phyloP scores from a whole-genome alignment of 1,140 invertebrate species.

The Drosophila bifasciata region DNA sequence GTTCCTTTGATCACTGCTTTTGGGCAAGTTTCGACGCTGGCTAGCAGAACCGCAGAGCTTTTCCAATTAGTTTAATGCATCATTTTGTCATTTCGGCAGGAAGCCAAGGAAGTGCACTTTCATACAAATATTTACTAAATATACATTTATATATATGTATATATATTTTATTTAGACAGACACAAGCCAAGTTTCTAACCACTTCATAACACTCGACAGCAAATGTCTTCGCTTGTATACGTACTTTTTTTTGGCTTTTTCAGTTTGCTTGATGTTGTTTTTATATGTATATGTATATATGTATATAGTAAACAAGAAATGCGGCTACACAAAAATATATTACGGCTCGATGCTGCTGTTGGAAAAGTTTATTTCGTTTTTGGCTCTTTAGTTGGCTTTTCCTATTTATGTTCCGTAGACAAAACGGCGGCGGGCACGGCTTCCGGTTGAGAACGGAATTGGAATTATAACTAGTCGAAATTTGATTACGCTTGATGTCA shows the following conservation, averaged over 20 bases:
- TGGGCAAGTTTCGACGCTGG: constrained; percentile 14
- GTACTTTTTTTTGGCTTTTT: constrained; percentile 20
- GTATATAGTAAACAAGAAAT: constrained; percentile 33
- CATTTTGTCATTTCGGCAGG: constrained; percentile 65
- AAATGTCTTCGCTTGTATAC: constrained; percentile 33
- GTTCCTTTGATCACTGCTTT: constrained; percentile 19
- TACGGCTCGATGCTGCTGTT: constrained; percentile 14
- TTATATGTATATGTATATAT: too few relatives aligned
- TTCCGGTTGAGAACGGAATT: constrained; percentile 52
- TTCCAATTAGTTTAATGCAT: constrained; percentile 77
- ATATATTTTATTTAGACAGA: constrained; percentile 36
- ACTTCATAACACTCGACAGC: constrained; percentile 64
- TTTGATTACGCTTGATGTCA: constrained; percentile 62
- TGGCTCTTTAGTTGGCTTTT: constrained; percentile 41
- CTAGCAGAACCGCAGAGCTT: constrained; percentile 25
- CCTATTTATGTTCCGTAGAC: constrained; percentile 57
- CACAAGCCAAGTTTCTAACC: constrained; percentile 57
- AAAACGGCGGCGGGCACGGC: constrained; percentile 60
- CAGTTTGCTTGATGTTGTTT: constrained; percentile 20
- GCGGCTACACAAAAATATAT: constrained; percentile 33
- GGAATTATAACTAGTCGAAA: constrained; percentile 60
- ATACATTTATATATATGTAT: neutral
- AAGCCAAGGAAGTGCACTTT: constrained; percentile 51
- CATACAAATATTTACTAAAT: constrained; percentile 38
- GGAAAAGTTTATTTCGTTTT: constrained; percentile 55